Evolutionary conservation across 1,140 invertebrate species (phyloP), one percentile per base, ranked within the genome.

Genomic region (Pseudomyrmex sp.): DNA sequence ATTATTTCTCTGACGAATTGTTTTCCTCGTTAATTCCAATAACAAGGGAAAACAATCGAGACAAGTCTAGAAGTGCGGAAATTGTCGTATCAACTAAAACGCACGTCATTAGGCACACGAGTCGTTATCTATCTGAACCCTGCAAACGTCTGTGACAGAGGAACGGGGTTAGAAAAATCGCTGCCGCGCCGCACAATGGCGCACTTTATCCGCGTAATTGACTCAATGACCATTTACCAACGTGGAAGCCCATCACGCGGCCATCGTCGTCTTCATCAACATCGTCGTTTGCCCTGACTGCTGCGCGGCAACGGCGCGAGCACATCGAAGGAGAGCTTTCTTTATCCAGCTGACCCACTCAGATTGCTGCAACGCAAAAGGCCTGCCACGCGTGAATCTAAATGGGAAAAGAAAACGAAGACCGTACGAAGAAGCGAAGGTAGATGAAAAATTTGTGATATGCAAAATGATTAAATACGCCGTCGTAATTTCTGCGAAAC

Each of bases 171-270:
- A 93, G 91, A 93, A 93, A 93, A 93, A 92, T 92, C 87, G 90
- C 90, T 85, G 91, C 89, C 91, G 90, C 91, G 89, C 83, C 85
- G 88, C 86, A 93, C 92, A 93, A 93, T 93, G 92, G 92, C 91
- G 90, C 91, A 93, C 92, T 93, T 93, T 93, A 93, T 93, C 89
- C 90, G 92, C 90, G 91, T 93, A 93, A 93, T 93, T 93, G 92
- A 93, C 92, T 93, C 92, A 93, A 93, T 93, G 92, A 92, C 90
- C 92, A 92, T 92, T 93, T 92, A 92, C 91, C 88, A 87, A 91
- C 89, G 88, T 90, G 79, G 89, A 91, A 85, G 87, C 83, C 69
- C 80, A 76, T 86, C 87, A 84, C 84, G 86, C 50, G 70, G 77
- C 72, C 9, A 23, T 69, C 66, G 72, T 50, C 66, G 72, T 79